These are phyloP conservation scores for Artibeus lituratus DNA, from an alignment of 2,797 vertebrate species.

Conservation along the genomic window DNA sequence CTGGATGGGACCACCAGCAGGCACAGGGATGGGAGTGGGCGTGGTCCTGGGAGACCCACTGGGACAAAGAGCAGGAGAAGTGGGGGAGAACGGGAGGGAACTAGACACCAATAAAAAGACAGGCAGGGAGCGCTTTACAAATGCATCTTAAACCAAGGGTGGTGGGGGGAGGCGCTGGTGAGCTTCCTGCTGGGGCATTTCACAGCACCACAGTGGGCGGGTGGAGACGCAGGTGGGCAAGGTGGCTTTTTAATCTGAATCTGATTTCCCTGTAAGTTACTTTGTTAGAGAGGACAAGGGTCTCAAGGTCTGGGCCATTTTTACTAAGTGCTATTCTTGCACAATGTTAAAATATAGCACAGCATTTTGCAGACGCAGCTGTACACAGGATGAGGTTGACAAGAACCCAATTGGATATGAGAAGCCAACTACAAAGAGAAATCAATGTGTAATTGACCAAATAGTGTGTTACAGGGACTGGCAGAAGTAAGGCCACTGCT, in stretches of 20 bases:
- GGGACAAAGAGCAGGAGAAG: neutral
- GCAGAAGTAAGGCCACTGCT: too few species aligned
- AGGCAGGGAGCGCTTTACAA: neutral
- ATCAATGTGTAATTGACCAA: neutral
- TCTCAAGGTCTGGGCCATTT: neutral
- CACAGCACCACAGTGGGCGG: neutral
- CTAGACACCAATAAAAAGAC: neutral
- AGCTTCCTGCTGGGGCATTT: accelerated
- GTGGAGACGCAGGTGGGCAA: neutral
- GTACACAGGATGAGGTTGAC: neutral
- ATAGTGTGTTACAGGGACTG: neutral
- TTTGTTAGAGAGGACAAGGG: neutral
- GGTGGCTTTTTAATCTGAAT: neutral
- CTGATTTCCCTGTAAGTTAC: neutral
- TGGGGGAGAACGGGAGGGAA: neutral
- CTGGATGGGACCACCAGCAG: neutral
- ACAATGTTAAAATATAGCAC: neutral
- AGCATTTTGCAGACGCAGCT: neutral
- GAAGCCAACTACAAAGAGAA: neutral
- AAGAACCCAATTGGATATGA: neutral
- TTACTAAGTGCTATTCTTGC: neutral
- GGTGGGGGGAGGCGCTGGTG: neutral
- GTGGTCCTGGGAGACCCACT: neutral
- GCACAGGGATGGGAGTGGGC: neutral
- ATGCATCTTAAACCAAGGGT: accelerated